Percentiles rank a stretch among this genome's conserved stretches.
These are phyloP conservation scores for Scytalopus superciliaris DNA, from an alignment of 2,113 vertebrate genomes.

Conservation along the genomic window DNA sequence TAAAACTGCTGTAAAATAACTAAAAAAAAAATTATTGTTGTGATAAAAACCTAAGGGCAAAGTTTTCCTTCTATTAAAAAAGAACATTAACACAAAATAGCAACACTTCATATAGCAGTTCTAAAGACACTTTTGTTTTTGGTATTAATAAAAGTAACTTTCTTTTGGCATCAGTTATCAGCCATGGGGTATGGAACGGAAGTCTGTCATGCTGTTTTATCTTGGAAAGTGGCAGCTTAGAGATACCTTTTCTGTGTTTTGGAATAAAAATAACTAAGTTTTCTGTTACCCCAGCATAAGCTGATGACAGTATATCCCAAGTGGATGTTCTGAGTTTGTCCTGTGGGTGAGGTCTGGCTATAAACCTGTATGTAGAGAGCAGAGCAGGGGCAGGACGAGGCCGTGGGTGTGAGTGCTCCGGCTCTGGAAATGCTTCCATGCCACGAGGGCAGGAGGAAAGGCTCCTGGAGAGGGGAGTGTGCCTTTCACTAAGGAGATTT, in stretches of 20 bases:
- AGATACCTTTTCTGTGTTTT: not conserved
- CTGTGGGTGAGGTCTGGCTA: not conserved
- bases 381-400: not conserved
- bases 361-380: rapidly evolving
- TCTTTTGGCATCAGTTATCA: not conserved
- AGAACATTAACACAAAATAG: not conserved
- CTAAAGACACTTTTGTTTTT: conserved; percentile 18
- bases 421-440: rapidly evolving
- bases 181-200: rapidly evolving
- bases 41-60: not conserved
- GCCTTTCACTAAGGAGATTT: rapidly evolving
- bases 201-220: not conserved
- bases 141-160: not conserved
- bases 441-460: rapidly evolving
- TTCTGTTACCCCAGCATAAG: not conserved
- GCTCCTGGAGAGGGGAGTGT: not conserved
- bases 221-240: not conserved
- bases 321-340: rapidly evolving
- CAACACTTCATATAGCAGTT: not conserved
- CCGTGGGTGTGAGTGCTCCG: not conserved
- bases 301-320: rapidly evolving
- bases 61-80: conserved; percentile 4
- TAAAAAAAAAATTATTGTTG: not conserved
- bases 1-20: conserved; percentile 24
- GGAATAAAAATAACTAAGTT: not conserved